A percentile compares a stretch with the other conserved stretches of the same genome.
These are phyloP conservation scores for Bruchidius siliquastri DNA, from an alignment of 2,888 invertebrate genomes.

Conservation along the genomic window DNA sequence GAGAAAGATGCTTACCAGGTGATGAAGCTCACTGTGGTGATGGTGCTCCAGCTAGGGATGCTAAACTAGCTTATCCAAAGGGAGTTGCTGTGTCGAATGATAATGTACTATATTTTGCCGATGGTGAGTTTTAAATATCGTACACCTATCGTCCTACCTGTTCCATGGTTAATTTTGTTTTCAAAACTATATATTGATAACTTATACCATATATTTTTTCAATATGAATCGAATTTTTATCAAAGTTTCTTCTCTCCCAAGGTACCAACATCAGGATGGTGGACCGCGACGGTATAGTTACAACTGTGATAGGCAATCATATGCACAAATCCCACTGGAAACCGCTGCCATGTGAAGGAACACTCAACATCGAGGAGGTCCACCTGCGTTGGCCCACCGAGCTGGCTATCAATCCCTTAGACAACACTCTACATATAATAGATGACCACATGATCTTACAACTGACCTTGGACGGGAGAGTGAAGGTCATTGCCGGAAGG, in stretches of 20 bases:
- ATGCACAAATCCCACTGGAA: slow-evolving; percentile 93
- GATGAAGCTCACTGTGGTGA: slow-evolving; percentile 96
- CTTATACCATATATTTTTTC: too few species aligned
- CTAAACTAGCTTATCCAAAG: slow-evolving; percentile 93
- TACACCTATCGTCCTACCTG: too few species aligned
- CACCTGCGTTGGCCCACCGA: slow-evolving; percentile 96
- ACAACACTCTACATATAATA: slow-evolving; percentile 91
- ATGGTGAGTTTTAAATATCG: slow-evolving; percentile 53
- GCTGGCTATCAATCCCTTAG: slow-evolving; percentile 87
- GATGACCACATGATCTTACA: slow-evolving; percentile 94
- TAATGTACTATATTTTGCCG: slow-evolving; percentile 90
- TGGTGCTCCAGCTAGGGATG: slow-evolving; percentile 86
- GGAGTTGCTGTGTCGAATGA: slow-evolving; percentile 92
- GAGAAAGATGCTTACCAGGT: slow-evolving; percentile 87
- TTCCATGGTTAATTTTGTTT: too few species aligned
- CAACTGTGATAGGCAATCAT: slow-evolving; percentile 87
- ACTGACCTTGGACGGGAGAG: slow-evolving; percentile 84
- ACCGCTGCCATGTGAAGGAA: slow-evolving; percentile 88
- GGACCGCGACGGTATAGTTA: slow-evolving; percentile 85
- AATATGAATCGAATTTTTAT: too few species aligned
- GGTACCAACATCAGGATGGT: slow-evolving; percentile 83
- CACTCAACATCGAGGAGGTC: slow-evolving; percentile 86
- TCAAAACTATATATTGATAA: too few species aligned
- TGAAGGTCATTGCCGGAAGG: slow-evolving; percentile 89
- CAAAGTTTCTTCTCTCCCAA: background rate